Conservation (phyloP, 2,797 vertebrate species). For the Nyctibius grandis region DNA sequence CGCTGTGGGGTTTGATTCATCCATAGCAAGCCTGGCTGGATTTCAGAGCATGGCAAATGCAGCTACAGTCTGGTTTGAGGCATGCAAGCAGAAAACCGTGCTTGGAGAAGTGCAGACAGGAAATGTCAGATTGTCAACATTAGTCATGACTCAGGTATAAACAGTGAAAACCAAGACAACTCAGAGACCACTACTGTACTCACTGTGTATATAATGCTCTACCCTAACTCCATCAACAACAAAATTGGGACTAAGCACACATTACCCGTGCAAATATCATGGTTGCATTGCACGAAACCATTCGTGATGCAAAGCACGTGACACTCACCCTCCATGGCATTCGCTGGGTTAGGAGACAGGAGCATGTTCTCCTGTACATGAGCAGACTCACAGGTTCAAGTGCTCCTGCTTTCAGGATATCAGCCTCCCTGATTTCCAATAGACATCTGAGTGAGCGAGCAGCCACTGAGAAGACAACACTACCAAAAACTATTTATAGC, state of each 20-base stretch:
- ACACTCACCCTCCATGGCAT: fast-evolving
- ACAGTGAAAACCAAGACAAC: background rate
- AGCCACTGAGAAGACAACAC: background rate
- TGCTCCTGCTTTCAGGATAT: background rate
- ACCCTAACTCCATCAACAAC: background rate
- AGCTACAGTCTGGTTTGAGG: background rate
- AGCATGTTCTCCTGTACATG: background rate
- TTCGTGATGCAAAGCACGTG: fast-evolving
- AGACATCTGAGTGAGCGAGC: fast-evolving
- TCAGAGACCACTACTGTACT: background rate
- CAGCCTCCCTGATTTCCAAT: background rate
- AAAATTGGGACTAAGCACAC: background rate
- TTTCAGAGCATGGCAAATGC: background rate
- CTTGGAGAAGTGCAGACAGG: constrained; percentile 20
- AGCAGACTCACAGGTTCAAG: background rate
- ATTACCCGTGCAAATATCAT: background rate
- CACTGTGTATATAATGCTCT: background rate
- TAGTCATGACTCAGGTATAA: constrained; percentile 10
- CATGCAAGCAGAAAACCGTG: background rate
- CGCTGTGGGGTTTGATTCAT: background rate
- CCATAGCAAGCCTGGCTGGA: background rate
- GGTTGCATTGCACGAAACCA: fast-evolving
- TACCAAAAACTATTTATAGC: background rate
- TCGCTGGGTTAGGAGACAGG: background rate
- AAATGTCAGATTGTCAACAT: constrained; percentile 37